Conservation (phyloP, 2,888 invertebrate genomes). For the Drosophila koepferae region DNA sequence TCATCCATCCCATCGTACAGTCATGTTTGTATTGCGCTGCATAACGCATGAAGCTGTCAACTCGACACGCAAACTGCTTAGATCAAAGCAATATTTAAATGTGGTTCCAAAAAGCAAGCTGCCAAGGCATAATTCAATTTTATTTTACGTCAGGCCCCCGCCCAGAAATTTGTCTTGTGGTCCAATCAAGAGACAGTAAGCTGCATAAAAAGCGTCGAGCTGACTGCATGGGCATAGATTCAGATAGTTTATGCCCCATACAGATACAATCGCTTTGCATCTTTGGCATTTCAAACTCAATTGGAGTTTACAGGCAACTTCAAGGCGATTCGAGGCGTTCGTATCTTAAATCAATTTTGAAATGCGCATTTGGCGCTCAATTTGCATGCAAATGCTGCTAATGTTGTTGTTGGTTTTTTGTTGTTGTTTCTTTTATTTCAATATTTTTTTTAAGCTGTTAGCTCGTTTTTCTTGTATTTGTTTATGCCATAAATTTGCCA, state of each 20-base stretch:
- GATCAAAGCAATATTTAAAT: constrained; percentile 56
- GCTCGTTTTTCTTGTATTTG: constrained; percentile 68
- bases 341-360: constrained; percentile 79
- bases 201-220: constrained; percentile 30
- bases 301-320: constrained; percentile 63
- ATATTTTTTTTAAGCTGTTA: constrained; percentile 7
- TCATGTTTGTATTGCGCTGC: constrained; percentile 1
- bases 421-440: constrained; percentile 6
- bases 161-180: constrained; percentile 18
- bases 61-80: constrained; percentile 54
- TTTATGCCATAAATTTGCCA: constrained; percentile 79
- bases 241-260: constrained; percentile 25
- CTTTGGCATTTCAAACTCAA: constrained; percentile 75
- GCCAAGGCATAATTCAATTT: constrained; percentile 57
- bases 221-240: constrained; percentile 21
- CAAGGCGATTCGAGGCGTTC: constrained; percentile 68
- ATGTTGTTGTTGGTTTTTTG: constrained; percentile 26
- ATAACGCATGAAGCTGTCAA: constrained; percentile 62
- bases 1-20: neutral
- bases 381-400: constrained; percentile 75
- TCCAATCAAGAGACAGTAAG: constrained; percentile 44
- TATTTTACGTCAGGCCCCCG: constrained; percentile 14
- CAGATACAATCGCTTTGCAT: constrained; percentile 51
- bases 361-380: constrained; percentile 80
- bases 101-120: constrained; percentile 18